Percentiles rank a stretch among this genome's conserved stretches.
Evolutionary conservation across 2,888 invertebrate genomes (phyloP).

Genomic region (Teinopalpus imperialis): DNA sequence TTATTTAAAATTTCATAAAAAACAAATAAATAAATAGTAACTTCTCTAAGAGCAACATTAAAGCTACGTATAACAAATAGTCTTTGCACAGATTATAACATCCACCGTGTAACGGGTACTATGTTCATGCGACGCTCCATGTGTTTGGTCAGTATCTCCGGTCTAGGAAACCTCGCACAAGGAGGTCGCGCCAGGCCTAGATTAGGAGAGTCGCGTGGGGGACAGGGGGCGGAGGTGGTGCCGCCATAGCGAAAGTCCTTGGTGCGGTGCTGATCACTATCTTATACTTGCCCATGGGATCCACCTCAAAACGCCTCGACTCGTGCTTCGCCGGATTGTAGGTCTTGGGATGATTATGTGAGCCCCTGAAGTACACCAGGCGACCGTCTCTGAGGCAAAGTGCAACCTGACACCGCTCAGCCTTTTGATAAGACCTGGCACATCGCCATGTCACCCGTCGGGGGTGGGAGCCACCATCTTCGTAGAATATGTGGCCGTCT

Average conservation of each 20-base stretch:
- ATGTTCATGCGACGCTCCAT: slow-evolving; percentile 61
- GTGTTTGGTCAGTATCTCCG: slow-evolving; percentile 61
- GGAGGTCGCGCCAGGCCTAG: slow-evolving; percentile 81
- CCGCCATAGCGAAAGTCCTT: slow-evolving; percentile 42
- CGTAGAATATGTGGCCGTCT: slow-evolving; percentile 75
- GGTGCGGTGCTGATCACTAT: slow-evolving; percentile 58
- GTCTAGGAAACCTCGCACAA: slow-evolving; percentile 69
- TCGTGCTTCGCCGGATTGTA: slow-evolving; percentile 73
- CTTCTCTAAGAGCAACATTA: not conserved
- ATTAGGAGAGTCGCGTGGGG: slow-evolving; percentile 68
- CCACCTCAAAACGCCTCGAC: slow-evolving; percentile 70
- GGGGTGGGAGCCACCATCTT: slow-evolving; percentile 75
- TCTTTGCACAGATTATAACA: slow-evolving; percentile 4
- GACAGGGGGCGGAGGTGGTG: slow-evolving; percentile 52
- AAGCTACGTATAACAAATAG: slow-evolving; percentile 2
- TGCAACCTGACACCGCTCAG: slow-evolving; percentile 74
- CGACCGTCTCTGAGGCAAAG: slow-evolving; percentile 74
- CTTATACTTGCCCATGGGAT: slow-evolving; percentile 77
- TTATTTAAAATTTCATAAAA: not conserved
- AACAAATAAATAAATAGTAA: not conserved
- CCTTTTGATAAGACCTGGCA: slow-evolving; percentile 75
- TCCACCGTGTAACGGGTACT: slow-evolving; percentile 7
- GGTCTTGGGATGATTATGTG: slow-evolving; percentile 72
- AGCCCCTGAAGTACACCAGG: slow-evolving; percentile 71
- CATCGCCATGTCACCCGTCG: slow-evolving; percentile 76